A percentile compares a stretch with the other conserved stretches of the same genome.
These are phyloP conservation scores for Elysia crispata DNA, from an alignment of 2,888 invertebrate genomes.

Conservation along the genomic window DNA sequence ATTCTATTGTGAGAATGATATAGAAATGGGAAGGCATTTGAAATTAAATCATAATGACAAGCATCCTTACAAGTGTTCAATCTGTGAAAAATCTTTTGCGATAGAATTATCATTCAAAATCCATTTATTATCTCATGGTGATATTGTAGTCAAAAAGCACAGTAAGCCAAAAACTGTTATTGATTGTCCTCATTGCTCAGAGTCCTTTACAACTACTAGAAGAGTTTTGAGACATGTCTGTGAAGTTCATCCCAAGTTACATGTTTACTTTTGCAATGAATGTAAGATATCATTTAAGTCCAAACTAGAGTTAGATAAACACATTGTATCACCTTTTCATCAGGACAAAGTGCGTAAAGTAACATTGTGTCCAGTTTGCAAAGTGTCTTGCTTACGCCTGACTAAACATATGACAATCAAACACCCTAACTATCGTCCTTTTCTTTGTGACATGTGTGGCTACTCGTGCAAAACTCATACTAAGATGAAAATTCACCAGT, in stretches of 20 bases:
- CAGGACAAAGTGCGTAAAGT: conserved; percentile 18
- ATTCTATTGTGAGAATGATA: conserved; percentile 21
- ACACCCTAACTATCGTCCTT: conserved; percentile 35
- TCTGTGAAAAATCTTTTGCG: conserved; percentile 30
- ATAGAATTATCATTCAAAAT: conserved; percentile 35
- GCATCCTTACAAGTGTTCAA: conserved; percentile 32
- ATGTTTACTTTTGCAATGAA: conserved; percentile 24
- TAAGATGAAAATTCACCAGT: conserved; percentile 25
- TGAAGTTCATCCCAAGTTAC: conserved; percentile 5
- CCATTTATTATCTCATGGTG: conserved; percentile 24
- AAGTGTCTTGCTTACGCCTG: conserved; percentile 24
- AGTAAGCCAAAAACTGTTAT: not conserved
- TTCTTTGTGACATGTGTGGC: conserved; percentile 31
- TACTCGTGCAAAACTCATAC: conserved; percentile 27
- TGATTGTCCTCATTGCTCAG: conserved; percentile 25
- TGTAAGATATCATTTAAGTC: conserved; percentile 30
- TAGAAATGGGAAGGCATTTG: conserved; percentile 37
- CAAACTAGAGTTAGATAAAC: conserved; percentile 20
- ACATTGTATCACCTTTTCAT: conserved; percentile 15
- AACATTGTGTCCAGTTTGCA: conserved; percentile 36
- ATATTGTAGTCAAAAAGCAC: not conserved
- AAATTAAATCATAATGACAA: conserved; percentile 38
- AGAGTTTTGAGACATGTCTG: conserved; percentile 3
- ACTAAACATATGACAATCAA: conserved; percentile 9
- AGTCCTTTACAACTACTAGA: not conserved